Conservation (phyloP, 2,888 invertebrate species). For the Coelinius sp. region DNA sequence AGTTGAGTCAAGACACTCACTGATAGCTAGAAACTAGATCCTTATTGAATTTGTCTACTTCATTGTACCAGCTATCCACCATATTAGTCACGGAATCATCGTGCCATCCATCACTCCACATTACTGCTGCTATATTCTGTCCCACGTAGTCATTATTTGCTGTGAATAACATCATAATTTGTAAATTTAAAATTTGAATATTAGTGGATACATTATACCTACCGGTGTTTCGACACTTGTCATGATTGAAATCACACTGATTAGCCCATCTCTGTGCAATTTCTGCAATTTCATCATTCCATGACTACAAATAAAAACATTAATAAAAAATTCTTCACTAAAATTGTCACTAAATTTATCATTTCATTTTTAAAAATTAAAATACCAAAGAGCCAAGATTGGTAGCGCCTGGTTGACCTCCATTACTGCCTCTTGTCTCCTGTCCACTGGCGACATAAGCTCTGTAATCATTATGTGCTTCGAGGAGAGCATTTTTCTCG, state of each 20-base stretch:
- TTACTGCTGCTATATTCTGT: constrained; percentile 44
- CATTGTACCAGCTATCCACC: constrained; percentile 67
- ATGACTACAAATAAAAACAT: neutral
- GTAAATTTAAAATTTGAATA: no score
- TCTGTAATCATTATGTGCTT: neutral
- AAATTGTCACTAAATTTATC: no score
- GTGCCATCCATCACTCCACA: neutral
- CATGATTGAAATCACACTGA: neutral
- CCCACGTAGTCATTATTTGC: constrained; percentile 34
- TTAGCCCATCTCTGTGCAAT: neutral
- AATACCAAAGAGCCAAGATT: neutral
- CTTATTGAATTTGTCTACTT: constrained; percentile 59
- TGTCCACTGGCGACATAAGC: neutral
- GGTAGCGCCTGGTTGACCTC: neutral
- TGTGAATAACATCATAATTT: neutral
- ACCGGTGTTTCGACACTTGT: neutral
- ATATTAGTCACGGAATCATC: neutral
- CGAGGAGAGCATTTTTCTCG: neutral
- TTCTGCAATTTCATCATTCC: neutral
- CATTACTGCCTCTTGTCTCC: neutral
- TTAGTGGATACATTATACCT: neutral
- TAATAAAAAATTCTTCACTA: neutral
- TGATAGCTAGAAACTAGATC: constrained; percentile 35
- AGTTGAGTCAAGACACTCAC: constrained; percentile 12
- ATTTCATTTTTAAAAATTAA: no score